Conservation (phyloP, 2,113 vertebrate genomes). For the Parus major region DNA sequence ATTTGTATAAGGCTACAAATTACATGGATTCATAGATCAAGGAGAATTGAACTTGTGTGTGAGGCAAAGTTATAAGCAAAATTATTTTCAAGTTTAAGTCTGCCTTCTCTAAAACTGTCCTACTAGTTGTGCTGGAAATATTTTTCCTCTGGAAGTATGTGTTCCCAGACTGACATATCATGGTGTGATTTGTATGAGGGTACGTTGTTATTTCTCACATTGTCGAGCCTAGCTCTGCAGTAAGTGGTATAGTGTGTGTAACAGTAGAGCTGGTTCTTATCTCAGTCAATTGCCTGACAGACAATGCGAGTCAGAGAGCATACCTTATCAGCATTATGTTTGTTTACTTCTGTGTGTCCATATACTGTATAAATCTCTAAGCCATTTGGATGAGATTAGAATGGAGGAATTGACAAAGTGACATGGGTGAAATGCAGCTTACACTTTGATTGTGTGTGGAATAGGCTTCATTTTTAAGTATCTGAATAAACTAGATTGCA, state of each 20-base stretch:
- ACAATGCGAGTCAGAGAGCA: background rate
- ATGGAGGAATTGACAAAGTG: slow-evolving; percentile 33
- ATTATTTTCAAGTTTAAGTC: background rate
- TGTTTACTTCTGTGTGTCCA: slow-evolving; percentile 12
- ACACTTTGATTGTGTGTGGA: background rate
- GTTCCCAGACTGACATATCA: background rate
- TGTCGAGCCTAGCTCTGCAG: background rate
- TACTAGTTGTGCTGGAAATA: background rate
- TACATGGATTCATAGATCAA: background rate
- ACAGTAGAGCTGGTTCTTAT: slow-evolving; percentile 5
- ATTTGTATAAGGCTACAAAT: background rate
- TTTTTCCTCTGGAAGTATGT: background rate
- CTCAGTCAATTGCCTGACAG: slow-evolving; percentile 10
- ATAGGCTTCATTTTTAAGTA: slow-evolving; percentile 23
- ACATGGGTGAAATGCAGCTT: slow-evolving; percentile 22
- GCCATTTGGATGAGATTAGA: slow-evolving; percentile 28
- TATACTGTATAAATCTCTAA: slow-evolving; percentile 2
- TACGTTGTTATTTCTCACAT: background rate
- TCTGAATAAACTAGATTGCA: background rate
- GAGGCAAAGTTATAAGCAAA: background rate
- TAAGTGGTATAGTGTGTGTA: background rate
- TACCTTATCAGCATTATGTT: background rate
- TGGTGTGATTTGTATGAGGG: background rate
- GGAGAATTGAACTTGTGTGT: background rate
- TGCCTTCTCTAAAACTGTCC: background rate